Percentiles rank a stretch among this genome's conserved stretches.
These are phyloP conservation scores for Electrophaes corylata DNA, from an alignment of 2,888 invertebrate species.

Conservation along the genomic window DNA sequence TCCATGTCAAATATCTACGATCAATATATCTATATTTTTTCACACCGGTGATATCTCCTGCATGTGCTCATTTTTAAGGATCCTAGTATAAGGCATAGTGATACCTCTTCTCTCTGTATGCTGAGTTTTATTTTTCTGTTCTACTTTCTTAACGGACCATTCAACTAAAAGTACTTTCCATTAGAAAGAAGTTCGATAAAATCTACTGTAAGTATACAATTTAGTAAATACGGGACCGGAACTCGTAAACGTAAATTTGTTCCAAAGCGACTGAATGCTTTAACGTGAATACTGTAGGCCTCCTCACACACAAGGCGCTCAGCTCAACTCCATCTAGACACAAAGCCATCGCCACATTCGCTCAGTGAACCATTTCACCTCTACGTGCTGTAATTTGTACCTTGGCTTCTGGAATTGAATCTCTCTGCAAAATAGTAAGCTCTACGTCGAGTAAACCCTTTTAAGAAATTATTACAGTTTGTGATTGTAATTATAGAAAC, in stretches of 20 bases:
- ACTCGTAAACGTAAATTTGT: slow-evolving; percentile 65
- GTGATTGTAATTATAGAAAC: background rate
- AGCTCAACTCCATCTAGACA: slow-evolving; percentile 52
- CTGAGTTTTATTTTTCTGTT: slow-evolving; percentile 1
- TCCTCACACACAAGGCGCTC: slow-evolving; percentile 55
- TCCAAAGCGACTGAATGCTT: slow-evolving; percentile 57
- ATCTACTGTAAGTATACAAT: slow-evolving; percentile 52
- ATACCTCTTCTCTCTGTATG: background rate
- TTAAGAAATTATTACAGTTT: slow-evolving; percentile 54
- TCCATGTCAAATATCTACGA: too few relatives aligned
- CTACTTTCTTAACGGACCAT: slow-evolving; percentile 35
- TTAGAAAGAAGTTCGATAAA: slow-evolving; percentile 53
- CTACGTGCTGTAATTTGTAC: slow-evolving; percentile 55
- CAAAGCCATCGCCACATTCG: slow-evolving; percentile 49
- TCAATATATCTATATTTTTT: too few relatives aligned
- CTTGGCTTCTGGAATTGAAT: slow-evolving; percentile 59
- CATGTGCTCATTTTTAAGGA: background rate
- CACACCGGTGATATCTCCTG: too few relatives aligned
- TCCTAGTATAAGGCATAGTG: background rate
- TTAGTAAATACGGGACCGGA: slow-evolving; percentile 52
- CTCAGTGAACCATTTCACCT: slow-evolving; percentile 50
- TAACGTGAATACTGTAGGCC: slow-evolving; percentile 54
- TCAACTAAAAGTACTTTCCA: slow-evolving; percentile 44
- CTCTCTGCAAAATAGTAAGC: slow-evolving; percentile 49
- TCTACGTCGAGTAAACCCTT: slow-evolving; percentile 37